Evolutionary conservation across 2,888 invertebrate genomes (phyloP).

Genomic region (Bembecia ichneumoniformis): DNA sequence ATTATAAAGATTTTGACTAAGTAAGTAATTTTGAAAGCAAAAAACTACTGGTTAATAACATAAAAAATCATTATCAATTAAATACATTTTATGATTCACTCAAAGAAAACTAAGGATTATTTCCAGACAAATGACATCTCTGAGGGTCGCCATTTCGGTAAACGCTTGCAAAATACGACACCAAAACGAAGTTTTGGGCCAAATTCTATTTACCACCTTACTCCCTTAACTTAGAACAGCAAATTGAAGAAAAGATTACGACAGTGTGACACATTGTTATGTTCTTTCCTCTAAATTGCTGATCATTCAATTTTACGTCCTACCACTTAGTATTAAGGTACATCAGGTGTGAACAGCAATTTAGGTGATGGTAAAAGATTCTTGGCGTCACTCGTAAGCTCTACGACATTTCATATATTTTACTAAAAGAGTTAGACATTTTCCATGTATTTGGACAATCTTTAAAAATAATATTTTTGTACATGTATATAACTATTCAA

Average conservation of each 20-base stretch:
- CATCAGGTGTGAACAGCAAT: conserved; percentile 11
- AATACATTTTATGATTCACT: too few species aligned
- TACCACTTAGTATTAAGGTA: conserved; percentile 10
- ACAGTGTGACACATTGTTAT: not conserved
- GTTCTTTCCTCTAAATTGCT: conserved; percentile 1
- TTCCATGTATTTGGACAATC: too few species aligned
- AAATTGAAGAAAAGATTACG: not conserved
- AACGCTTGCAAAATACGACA: not conserved
- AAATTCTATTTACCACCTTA: not conserved
- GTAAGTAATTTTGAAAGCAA: too few species aligned
- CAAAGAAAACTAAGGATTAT: too few species aligned
- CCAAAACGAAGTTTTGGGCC: not conserved
- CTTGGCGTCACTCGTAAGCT: not conserved
- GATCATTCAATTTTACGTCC: conserved; percentile 11
- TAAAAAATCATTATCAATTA: too few species aligned
- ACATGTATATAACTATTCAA: too few species aligned
- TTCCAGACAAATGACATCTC: not conserved
- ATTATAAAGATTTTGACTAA: too few species aligned
- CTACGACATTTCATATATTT: too few species aligned
- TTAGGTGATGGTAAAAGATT: conserved; percentile 1
- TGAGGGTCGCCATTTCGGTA: not conserved
- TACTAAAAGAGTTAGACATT: too few species aligned
- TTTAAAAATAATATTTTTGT: too few species aligned
- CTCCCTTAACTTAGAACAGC: not conserved
- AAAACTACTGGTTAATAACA: too few species aligned